These are phyloP conservation scores for Lissonota sp. DNA, from an alignment of 2,888 invertebrate species.

Conservation along the genomic window DNA sequence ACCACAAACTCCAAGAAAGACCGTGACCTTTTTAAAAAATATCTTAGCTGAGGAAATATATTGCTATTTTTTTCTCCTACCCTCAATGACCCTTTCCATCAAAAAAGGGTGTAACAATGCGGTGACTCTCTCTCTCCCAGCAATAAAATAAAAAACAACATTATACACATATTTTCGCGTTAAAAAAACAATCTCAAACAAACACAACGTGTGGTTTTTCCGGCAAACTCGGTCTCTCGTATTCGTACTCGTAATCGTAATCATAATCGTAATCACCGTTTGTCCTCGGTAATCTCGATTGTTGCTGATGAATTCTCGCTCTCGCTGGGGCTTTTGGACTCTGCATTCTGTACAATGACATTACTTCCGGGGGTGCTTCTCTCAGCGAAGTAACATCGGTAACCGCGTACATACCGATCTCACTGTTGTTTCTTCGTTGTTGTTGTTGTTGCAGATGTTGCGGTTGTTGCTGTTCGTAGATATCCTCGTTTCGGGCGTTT, in stretches of 20 bases:
- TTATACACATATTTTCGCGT: background rate
- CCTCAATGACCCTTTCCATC: background rate
- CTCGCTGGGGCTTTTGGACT: slow-evolving; percentile 64
- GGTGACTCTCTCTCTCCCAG: background rate
- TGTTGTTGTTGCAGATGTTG: slow-evolving; percentile 43
- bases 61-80: too few species aligned
- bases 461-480: slow-evolving; percentile 27
- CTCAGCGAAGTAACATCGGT: slow-evolving; percentile 80
- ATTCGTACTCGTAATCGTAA: slow-evolving; percentile 79
- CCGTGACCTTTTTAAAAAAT: too few species aligned
- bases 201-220: slow-evolving; percentile 82
- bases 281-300: slow-evolving; percentile 57
- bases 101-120: slow-evolving; percentile 10
- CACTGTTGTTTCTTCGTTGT: slow-evolving; percentile 37
- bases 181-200: slow-evolving; percentile 72
- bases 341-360: slow-evolving; percentile 79
- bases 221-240: slow-evolving; percentile 72
- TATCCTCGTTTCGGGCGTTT: slow-evolving; percentile 1
- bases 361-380: slow-evolving; percentile 77
- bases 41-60: too few species aligned
- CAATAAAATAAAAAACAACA: background rate
- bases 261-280: slow-evolving; percentile 75
- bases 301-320: slow-evolving; percentile 44
- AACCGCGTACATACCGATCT: slow-evolving; percentile 80
- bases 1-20: too few species aligned